These are phyloP conservation scores for Beris chalybata DNA, from an alignment of 2,888 invertebrate genomes.

Conservation along the genomic window DNA sequence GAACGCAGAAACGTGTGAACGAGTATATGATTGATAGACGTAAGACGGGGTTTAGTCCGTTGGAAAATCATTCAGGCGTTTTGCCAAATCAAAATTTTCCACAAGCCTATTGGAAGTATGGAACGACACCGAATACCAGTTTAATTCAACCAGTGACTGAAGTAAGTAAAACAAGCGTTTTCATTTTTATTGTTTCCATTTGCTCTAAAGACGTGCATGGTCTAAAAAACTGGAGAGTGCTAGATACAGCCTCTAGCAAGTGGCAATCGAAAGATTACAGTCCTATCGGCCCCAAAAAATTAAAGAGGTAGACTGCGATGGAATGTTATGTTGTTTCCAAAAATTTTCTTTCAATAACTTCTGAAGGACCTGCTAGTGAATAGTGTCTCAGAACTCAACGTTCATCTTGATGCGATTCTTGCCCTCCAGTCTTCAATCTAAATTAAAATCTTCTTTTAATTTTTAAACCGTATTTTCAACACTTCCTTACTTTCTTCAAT, in stretches of 20 bases:
- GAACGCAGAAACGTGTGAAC: constrained; percentile 50
- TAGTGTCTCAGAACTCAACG: no score
- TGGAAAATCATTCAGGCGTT: constrained; percentile 45
- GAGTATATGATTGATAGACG: constrained; percentile 52
- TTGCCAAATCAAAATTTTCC: constrained; percentile 21
- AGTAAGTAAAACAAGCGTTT: constrained; percentile 10
- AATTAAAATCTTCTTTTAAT: not conserved
- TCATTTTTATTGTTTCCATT: no score
- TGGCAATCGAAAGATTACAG: no score
- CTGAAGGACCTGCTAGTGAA: no score
- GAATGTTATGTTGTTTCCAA: no score
- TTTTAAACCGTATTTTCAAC: not conserved
- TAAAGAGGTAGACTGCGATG: no score
- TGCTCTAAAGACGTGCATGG: no score
- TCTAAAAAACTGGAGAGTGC: no score
- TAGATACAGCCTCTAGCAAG: no score
- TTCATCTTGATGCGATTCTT: not conserved
- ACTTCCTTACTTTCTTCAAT: not conserved
- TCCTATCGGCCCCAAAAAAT: no score
- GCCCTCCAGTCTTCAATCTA: not conserved
- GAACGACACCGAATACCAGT: constrained; percentile 31
- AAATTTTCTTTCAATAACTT: no score
- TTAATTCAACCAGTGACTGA: constrained; percentile 34
- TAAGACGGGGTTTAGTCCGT: constrained; percentile 51
- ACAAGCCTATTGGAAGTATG: constrained; percentile 43